Percentiles rank a stretch among this genome's conserved stretches.
phyloP scores from a whole-genome alignment of 1,140 invertebrate species.

The Calosoma granatense region DNA sequence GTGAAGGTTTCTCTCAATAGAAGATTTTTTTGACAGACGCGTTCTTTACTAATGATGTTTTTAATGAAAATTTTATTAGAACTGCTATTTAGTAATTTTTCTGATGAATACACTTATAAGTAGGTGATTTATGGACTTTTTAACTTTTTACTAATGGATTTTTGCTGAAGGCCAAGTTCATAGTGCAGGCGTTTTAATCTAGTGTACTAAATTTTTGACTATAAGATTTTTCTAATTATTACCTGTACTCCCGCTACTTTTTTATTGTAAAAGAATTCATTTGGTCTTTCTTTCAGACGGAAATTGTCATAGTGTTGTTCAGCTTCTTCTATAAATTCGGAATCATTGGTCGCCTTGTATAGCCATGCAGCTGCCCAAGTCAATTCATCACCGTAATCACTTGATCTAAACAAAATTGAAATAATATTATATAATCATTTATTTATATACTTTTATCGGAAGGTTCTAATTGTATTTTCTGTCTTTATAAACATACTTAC shows the following conservation, averaged over 20 bases:
- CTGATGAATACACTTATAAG: no score
- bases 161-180: no score
- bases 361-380: slow-evolving; percentile 53
- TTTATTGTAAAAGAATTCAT: slow-evolving; percentile 49
- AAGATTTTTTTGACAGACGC: no score
- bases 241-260: slow-evolving; percentile 49
- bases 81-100: no score
- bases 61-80: no score
- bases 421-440: slow-evolving; percentile 3
- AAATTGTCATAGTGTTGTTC: slow-evolving; percentile 41
- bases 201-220: not conserved
- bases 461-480: slow-evolving; percentile 10
- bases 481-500: slow-evolving; percentile 29
- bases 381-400: slow-evolving; percentile 50
- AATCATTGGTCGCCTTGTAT: slow-evolving; percentile 45
- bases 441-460: slow-evolving; percentile 9
- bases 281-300: slow-evolving; percentile 37
- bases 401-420: slow-evolving; percentile 31
- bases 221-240: slow-evolving; percentile 12
- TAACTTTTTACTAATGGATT: no score
- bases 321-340: slow-evolving; percentile 42
- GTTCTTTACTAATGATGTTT: no score
- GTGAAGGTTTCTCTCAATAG: no score
- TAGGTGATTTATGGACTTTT: no score
- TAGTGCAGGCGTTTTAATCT: no score